Evolutionary conservation across 2,113 vertebrate genomes (phyloP), one percentile per base, ranked within the genome.

Genomic region (Oenanthe melanoleuca): DNA sequence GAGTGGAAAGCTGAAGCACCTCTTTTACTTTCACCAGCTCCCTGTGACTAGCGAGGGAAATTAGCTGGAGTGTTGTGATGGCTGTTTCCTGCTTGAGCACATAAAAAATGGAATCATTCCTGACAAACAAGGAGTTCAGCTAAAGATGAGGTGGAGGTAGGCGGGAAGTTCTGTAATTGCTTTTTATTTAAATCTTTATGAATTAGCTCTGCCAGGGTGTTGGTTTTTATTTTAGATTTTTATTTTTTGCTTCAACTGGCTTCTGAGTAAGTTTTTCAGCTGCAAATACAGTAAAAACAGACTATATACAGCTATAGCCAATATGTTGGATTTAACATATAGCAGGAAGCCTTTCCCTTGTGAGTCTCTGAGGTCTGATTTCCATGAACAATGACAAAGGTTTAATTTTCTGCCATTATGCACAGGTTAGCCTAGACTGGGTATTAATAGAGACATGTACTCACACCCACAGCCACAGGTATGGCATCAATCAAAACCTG

Each of bases 371-470:
- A 75, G 45, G 26, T 84, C 70, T 74, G 14, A 92, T 75, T 94
- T 90, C 20, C 50, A 42, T 6, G 37, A 78, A 77, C 60, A 90
- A 67, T 2, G 45, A 67, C 47, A 74, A 33, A 90, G 77, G 86
- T 95, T 96, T 88, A 84, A 84, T 95, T 55, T 92, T 88, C 93
- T 93, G 80, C 81, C 82, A 94, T 90, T 96, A 93, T 94, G 92
- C 89, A 89, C 67, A 96, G 93, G 94, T 96, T 96, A 94, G 93
- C 96, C 94, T 94, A 96, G 94, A 97, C 94, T 96, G 88, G 85
- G n/a, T 96, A 90, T 96, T 95, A 95, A 96, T 71, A 95, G 92
- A 65, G 53, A 82, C 81, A 74, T n/a, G 21, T 86, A 52, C 67
- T 88, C 94, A 88, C 96, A 92, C 89, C 95, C 91, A 92, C 95